Evolutionary conservation across 2,113 vertebrate genomes (phyloP).

Genomic region (Micromys minutus): DNA sequence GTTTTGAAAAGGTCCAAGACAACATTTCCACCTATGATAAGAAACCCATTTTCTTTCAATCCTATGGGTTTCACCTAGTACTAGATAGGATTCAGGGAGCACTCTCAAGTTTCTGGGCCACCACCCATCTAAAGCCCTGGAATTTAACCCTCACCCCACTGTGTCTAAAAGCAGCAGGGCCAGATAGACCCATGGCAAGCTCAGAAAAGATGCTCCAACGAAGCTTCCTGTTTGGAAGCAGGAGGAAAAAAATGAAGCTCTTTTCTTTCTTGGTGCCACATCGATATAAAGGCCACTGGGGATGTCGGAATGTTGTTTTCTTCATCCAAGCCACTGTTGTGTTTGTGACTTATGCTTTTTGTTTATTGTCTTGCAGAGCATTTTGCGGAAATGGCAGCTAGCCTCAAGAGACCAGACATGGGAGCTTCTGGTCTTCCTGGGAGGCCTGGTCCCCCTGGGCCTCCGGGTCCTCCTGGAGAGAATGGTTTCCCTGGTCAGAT

Average conservation of each 20-base stretch:
- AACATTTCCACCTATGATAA: background rate
- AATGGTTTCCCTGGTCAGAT: constrained; percentile 96
- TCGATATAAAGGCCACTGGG: background rate
- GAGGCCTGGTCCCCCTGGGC: constrained; percentile 92
- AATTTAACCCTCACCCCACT: background rate
- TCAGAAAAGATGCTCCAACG: background rate
- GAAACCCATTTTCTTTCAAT: background rate
- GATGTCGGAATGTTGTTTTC: background rate
- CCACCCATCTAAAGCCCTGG: background rate
- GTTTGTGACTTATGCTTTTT: background rate
- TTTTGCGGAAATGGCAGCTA: constrained; percentile 95
- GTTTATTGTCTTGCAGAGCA: constrained; percentile 89
- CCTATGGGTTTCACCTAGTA: background rate
- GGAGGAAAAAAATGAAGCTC: background rate
- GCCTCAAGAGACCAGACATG: constrained; percentile 94
- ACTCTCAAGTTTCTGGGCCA: background rate
- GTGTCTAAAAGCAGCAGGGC: background rate
- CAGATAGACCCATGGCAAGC: background rate
- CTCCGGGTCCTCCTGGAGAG: constrained; percentile 91
- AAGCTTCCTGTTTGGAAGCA: background rate
- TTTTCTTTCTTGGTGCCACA: background rate
- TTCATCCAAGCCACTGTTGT: background rate
- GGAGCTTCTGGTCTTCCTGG: constrained; percentile 94
- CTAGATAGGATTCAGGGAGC: background rate
- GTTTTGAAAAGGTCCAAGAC: constrained; percentile 13